These are phyloP conservation scores for Invenusta paracnida DNA, from an alignment of 2,888 invertebrate species.

Conservation along the genomic window DNA sequence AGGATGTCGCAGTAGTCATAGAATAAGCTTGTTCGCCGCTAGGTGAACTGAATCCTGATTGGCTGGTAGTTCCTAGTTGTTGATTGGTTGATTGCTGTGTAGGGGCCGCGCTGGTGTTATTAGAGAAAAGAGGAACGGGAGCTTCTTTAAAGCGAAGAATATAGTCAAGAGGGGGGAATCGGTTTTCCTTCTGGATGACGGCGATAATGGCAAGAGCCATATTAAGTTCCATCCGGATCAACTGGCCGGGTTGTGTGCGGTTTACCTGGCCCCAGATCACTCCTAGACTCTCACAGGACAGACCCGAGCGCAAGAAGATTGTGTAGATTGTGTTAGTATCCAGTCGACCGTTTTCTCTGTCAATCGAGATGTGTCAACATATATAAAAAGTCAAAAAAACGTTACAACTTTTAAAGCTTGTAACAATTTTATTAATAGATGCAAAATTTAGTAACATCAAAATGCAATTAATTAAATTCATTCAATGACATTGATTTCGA, in stretches of 20 bases:
- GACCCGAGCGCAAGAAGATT: slow-evolving; percentile 60
- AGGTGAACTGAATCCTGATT: background rate
- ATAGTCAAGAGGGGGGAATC: background rate
- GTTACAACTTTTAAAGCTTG: no score
- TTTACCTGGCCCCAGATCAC: slow-evolving; percentile 63
- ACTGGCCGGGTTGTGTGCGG: slow-evolving; percentile 60
- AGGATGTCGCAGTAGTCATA: no score
- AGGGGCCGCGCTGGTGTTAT: background rate
- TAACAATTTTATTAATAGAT: no score
- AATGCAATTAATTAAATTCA: no score
- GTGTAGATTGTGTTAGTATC: slow-evolving; percentile 61
- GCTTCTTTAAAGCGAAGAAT: background rate
- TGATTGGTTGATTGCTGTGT: background rate
- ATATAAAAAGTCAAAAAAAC: background rate
- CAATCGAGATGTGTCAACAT: background rate
- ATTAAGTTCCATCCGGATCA: slow-evolving; percentile 61
- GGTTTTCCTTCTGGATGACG: background rate
- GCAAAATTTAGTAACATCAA: no score
- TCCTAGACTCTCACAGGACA: slow-evolving; percentile 60
- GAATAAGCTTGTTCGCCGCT: no score
- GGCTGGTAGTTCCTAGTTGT: background rate
- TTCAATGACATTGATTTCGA: no score
- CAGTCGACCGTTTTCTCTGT: slow-evolving; percentile 49
- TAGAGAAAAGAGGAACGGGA: background rate
- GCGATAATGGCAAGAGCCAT: slow-evolving; percentile 62